Base-by-base conservation (phyloP, 2,113 vertebrate species). In the Zosterops japonicus region DNA sequence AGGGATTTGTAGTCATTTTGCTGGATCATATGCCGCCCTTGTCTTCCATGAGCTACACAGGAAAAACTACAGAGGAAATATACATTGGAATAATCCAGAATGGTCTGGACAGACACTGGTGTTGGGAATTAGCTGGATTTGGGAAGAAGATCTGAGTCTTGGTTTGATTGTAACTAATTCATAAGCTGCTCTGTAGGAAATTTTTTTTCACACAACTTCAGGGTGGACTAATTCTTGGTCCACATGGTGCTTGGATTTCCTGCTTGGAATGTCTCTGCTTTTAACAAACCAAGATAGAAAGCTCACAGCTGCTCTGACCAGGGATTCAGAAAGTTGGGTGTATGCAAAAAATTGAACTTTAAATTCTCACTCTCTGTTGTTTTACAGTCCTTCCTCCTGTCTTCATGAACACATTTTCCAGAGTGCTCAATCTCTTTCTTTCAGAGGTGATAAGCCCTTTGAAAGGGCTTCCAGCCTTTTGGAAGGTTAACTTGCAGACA, bases 401-500 rank as follows among this genome's bases (percentile, higher is more conserved):
- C 56, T 59, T 65, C 49, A 69, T 27, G 77, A 91, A 53, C 21
- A 21, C 23, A 41, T 77, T 85, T 96, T 31, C 63, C 36, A 80
- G 28, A 83, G 15, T 1, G 2, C 28, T 76, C 74, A 85, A 7
- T 36, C 18, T 90, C 31, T 92, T 92, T 36, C 75, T 88, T 72
- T 85, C 71, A 39, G 31, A 87, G 33, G n/a, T 65, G 67, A 71
- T 72, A 78, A 79, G 10, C 55, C 24, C 39, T 63, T 50, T 50
- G 24, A 50, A 50, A 50, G 24, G 49, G 49, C 49, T 27, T 50
- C 24, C 49, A 27, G 15, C 49, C 24, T 50, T 50, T 50, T 83
- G 55, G 33, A 88, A 95, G 85, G 83, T 88, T 93, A 93, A 88
- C 35, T 61, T 69, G 75, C 88, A 86, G 71, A 65, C 63, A 67